phyloP scores from a whole-genome alignment of 2,113 vertebrate genomes.

The Leiothrix lutea region DNA sequence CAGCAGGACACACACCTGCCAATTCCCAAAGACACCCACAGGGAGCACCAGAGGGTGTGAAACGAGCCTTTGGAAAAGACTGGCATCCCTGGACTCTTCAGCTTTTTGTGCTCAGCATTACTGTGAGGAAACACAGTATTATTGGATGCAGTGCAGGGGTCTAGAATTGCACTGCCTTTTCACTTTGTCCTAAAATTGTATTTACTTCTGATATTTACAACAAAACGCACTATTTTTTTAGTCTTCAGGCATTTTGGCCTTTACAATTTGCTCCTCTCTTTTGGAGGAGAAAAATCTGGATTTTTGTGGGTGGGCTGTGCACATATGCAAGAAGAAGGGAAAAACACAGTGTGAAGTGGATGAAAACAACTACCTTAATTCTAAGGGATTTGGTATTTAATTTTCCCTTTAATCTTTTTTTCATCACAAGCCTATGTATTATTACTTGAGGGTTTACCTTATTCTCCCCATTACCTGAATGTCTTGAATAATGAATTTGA shows the following conservation, averaged over 20 bases:
- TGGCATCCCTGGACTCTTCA: not conserved
- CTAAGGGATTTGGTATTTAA: not conserved
- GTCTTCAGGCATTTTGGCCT: not conserved
- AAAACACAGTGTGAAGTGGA: not conserved
- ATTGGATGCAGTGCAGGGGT: not conserved
- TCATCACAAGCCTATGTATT: not conserved
- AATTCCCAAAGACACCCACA: not conserved
- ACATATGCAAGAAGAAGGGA: not conserved
- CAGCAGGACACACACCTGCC: not conserved
- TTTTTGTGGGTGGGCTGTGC: not conserved
- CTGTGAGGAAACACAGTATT: not conserved
- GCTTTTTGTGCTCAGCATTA: not conserved
- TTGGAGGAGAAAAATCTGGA: not conserved
- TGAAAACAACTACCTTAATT: not conserved
- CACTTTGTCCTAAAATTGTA: not conserved
- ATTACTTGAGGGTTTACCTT: not conserved
- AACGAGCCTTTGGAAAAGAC: not conserved
- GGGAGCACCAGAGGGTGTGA: not conserved
- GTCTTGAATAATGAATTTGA: constrained; percentile 90
- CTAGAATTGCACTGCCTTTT: not conserved
- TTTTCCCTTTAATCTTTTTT: not conserved
- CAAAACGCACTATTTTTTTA: not conserved
- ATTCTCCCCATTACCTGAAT: constrained; percentile 83
- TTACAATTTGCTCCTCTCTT: not conserved
- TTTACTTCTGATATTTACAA: not conserved